Base-by-base conservation (phyloP, 2,888 invertebrate species). In the Gymnocheta viridis region DNA sequence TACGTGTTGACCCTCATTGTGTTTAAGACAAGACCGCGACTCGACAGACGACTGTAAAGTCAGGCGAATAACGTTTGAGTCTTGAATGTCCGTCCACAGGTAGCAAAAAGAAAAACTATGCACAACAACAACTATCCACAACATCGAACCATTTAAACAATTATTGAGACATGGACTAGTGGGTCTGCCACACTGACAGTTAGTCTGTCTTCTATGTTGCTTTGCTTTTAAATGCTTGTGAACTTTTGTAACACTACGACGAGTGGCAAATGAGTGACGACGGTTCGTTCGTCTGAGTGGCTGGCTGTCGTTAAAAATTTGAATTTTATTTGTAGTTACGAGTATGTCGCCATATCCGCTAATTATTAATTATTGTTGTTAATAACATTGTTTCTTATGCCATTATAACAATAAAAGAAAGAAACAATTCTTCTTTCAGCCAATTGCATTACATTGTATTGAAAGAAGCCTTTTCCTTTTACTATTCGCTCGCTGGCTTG, bases 1-100 rank as follows among this genome's bases (percentile, higher is more conserved):
- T 51, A 84, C 84, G 84, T 84, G 81, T 67, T 81, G 84, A 81
- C 81, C 81, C 84, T 73, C 72, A 81, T 73, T 54, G 66, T 51
- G 69, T 47, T 22, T 14, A n/a, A 47, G 64, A 29, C 60, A 67
- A 58, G 19, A 77, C 9, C 2, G 35, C 67, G 56, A 56, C 19
- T 47, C 49, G 35, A 47, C 14, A 22, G 35, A 51, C 49, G 51
- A 4, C 29, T 29, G 27, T 32, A 58, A 54, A 41, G 41, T 41
- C 19, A 47, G 51, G 14, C 47, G 19, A 58, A n/a, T 10, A 9
- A 27, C 6, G 19, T 17, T 24, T 17, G 32, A 24, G 47, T 67
- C 2, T 47, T 44, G 24, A 56, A 49, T 32, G 38, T 24, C 4
- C 9, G 38, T 24, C 4, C 9, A 32, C 54, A 66, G 74, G 44